A percentile compares a stretch with the other conserved stretches of the same genome.
Evolutionary conservation across 1,140 invertebrate genomes (phyloP).

Genomic region (Ips typographus): DNA sequence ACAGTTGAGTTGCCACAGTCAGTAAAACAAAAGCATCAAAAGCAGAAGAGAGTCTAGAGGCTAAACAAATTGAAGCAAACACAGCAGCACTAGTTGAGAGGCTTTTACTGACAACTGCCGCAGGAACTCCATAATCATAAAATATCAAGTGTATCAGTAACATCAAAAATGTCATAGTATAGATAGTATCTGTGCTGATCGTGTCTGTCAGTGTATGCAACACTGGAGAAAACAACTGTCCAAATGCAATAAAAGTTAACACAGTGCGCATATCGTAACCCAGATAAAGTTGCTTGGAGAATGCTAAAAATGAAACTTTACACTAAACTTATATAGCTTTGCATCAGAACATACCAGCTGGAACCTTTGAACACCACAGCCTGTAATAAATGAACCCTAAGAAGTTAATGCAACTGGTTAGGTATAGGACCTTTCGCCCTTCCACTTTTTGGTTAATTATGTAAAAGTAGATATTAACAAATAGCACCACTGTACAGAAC

Average conservation of each 20-base stretch:
- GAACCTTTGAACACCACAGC: constrained; percentile 37
- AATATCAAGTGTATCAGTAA: constrained; percentile 86
- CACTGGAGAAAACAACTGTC: constrained; percentile 84
- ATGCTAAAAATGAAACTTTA: neutral
- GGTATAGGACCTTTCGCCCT: constrained; percentile 63
- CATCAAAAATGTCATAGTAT: constrained; percentile 86
- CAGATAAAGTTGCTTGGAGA: constrained; percentile 4
- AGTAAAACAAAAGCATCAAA: constrained; percentile 87
- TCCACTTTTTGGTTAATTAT: constrained; percentile 68
- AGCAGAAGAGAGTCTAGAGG: constrained; percentile 82
- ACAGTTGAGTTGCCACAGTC: constrained; percentile 81
- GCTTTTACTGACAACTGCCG: constrained; percentile 78
- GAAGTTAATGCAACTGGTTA: constrained; percentile 57
- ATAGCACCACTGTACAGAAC: constrained; percentile 74
- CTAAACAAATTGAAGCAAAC: constrained; percentile 91
- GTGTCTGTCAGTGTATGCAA: constrained; percentile 94
- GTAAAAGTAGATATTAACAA: constrained; percentile 72
- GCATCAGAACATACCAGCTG: too few species aligned
- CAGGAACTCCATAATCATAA: constrained; percentile 86
- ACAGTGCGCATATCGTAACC: constrained; percentile 59
- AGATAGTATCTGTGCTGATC: constrained; percentile 96
- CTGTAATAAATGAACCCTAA: constrained; percentile 61
- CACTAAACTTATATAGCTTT: neutral
- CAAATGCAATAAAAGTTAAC: constrained; percentile 78
- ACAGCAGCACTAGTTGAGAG: constrained; percentile 88